Evolutionary conservation across 2,797 vertebrate species (phyloP).

Genomic region (Amazonetta brasiliensis): DNA sequence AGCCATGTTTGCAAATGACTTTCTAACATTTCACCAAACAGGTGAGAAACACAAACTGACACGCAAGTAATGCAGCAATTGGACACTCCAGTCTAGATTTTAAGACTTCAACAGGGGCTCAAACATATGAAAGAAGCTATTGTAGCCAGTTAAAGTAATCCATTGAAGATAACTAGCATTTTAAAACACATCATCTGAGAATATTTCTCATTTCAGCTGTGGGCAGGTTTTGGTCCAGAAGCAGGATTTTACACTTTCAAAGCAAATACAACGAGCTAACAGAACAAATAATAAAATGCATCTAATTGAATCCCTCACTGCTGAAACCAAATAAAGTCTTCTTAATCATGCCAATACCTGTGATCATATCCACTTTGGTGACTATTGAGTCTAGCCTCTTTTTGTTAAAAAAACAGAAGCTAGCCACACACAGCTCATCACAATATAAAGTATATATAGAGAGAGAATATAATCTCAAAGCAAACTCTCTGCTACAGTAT

Average conservation of each 20-base stretch:
- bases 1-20: slow-evolving; percentile 1
- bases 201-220: not conserved
- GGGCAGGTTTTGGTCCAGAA: not conserved
- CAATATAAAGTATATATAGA: not conserved
- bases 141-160: slow-evolving; percentile 18
- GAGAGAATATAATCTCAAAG: not conserved
- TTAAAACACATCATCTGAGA: not conserved
- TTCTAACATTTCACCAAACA: slow-evolving; percentile 44
- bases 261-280: not conserved
- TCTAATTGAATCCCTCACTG: not conserved
- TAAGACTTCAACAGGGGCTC: not conserved
- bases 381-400: not conserved
- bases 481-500: not conserved
- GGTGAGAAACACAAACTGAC: slow-evolving; percentile 23
- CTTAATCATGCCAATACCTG: not conserved
- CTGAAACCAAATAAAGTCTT: not conserved
- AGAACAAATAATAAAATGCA: not conserved
- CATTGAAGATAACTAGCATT: not conserved
- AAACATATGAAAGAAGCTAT: slow-evolving; percentile 1
- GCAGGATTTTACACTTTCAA: not conserved
- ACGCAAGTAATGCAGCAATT: not conserved
- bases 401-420: not conserved
- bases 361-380: not conserved
- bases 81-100: not conserved
- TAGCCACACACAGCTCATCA: not conserved